These are phyloP conservation scores for Hemicordylus capensis DNA, from an alignment of 2,113 vertebrate genomes.

Conservation along the genomic window DNA sequence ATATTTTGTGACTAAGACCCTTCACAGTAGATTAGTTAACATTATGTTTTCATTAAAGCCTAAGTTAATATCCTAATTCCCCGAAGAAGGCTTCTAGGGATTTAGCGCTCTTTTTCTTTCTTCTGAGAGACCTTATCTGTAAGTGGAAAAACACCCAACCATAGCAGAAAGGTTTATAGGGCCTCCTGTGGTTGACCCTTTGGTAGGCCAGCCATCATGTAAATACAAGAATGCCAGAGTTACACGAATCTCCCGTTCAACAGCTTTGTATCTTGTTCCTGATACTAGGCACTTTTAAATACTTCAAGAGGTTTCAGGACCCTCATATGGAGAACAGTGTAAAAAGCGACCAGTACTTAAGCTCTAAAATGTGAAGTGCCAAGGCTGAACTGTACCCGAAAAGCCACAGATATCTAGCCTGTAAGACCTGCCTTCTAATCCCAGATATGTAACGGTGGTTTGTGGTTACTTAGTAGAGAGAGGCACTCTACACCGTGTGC, in stretches of 20 bases:
- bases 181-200: constrained; percentile 57
- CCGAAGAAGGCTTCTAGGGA: constrained; percentile 62
- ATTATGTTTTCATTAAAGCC: constrained; percentile 69
- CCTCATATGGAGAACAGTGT: background rate
- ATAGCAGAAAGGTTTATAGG: constrained; percentile 59
- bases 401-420: background rate
- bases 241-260: constrained; percentile 38
- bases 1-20: constrained; percentile 50
- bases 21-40: constrained; percentile 72
- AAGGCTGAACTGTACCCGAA: background rate
- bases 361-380: background rate
- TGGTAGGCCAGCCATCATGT: constrained; percentile 54
- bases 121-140: constrained; percentile 34
- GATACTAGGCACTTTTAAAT: constrained; percentile 49
- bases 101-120: constrained; percentile 40
- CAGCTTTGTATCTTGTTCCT: constrained; percentile 52
- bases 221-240: constrained; percentile 56
- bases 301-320: background rate
- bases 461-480: background rate
- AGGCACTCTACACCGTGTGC: background rate
- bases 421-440: background rate
- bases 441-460: background rate
- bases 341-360: background rate
- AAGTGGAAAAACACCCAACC: constrained; percentile 50
- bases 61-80: constrained; percentile 68